Evolutionary conservation across 2,113 vertebrate species (phyloP).

Genomic region (Pelmatolapia mariae): DNA sequence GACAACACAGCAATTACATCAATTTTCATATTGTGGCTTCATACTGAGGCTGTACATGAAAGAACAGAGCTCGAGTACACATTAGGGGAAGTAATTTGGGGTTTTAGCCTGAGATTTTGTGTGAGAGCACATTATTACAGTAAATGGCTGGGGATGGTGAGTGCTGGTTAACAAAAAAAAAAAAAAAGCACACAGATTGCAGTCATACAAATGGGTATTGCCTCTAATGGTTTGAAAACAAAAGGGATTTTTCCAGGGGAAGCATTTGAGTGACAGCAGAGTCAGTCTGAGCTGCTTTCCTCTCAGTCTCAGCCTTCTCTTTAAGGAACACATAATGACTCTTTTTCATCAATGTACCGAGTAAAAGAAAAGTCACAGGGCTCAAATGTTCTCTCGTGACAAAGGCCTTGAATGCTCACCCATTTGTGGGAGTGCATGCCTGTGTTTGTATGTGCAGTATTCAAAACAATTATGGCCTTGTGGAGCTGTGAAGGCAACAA

Average conservation of each 20-base stretch:
- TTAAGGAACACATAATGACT: not conserved
- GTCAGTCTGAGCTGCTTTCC: not conserved
- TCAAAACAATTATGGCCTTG: conserved; percentile 30
- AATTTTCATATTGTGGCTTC: conserved; percentile 46
- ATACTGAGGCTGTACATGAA: not conserved
- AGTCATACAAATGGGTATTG: conserved; percentile 22
- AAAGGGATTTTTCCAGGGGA: conserved; percentile 1
- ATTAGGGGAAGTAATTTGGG: conserved; percentile 28
- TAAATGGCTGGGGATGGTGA: conserved; percentile 28
- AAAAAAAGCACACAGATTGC: not conserved
- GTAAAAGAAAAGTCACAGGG: not conserved
- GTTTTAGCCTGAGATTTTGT: conserved; percentile 35
- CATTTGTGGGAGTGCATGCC: not conserved
- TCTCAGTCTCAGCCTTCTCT: not conserved
- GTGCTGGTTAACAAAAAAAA: not conserved
- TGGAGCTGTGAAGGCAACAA: conserved; percentile 4
- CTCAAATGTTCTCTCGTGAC: not conserved
- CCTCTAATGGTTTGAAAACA: conserved; percentile 34
- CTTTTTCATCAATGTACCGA: not conserved
- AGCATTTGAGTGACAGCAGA: conserved; percentile 8
- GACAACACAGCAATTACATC: conserved; percentile 43
- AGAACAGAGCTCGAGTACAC: conserved; percentile 1
- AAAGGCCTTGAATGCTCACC: not conserved
- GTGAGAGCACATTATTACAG: conserved; percentile 47
- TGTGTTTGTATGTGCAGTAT: not conserved